phyloP scores from a whole-genome alignment of 1,140 invertebrate genomes.

The Colletes latitarsis region DNA sequence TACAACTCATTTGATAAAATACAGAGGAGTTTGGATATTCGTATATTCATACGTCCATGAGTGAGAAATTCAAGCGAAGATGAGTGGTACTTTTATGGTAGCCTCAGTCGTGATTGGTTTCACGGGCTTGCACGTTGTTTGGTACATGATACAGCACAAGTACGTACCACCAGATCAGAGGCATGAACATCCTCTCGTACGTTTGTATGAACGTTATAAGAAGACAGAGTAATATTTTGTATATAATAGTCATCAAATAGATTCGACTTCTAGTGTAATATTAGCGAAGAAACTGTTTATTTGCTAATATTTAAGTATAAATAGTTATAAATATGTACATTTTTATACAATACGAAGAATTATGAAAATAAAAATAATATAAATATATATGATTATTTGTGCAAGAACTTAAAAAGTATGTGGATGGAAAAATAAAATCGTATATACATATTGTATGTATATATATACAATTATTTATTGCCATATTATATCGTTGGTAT shows the following conservation, averaged over 20 bases:
- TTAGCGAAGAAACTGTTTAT: not conserved
- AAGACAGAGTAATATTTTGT: not conserved
- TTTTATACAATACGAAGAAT: not conserved
- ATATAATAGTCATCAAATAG: not conserved
- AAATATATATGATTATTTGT: no score
- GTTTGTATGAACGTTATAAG: not conserved
- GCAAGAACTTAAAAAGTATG: no score
- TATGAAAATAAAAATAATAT: not conserved
- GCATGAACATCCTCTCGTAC: constrained; percentile 22
- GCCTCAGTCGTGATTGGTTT: not conserved
- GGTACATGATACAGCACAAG: constrained; percentile 19
- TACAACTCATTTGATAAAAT: not conserved
- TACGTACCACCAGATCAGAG: constrained; percentile 14
- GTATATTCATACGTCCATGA: not conserved
- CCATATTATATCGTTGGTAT: not conserved
- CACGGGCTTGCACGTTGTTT: constrained; percentile 29
- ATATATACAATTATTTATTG: not conserved
- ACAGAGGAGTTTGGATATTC: not conserved
- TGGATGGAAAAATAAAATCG: no score
- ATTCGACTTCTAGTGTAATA: no score
- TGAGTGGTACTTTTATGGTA: not conserved
- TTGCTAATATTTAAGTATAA: not conserved
- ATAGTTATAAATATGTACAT: not conserved
- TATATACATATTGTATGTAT: no score
- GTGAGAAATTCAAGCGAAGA: not conserved